Percentiles rank a stretch among this genome's conserved stretches.
Evolutionary conservation across 2,888 invertebrate species (phyloP).

Genomic region (Odontocolon sp.): DNA sequence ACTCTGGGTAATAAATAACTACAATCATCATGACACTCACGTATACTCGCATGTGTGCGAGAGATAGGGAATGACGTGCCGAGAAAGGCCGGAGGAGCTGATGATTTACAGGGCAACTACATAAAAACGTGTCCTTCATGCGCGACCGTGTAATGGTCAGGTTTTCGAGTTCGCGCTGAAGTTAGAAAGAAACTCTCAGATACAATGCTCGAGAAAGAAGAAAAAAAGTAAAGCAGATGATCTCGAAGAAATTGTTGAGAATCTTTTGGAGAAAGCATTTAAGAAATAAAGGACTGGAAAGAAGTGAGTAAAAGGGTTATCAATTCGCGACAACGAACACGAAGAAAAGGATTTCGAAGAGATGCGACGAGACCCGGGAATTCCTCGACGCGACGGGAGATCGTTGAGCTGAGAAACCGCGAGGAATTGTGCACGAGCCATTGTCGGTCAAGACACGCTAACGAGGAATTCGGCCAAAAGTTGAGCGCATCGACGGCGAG

Average conservation of each 20-base stretch:
- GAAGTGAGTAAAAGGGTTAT: conserved; percentile 16
- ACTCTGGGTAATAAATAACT: conserved; percentile 51
- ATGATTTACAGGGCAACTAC: conserved; percentile 41
- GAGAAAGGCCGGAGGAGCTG: conserved; percentile 48
- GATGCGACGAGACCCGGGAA: conserved; percentile 25
- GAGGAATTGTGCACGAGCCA: conserved; percentile 1
- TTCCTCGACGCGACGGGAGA: conserved; percentile 44
- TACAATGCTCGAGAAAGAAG: conserved; percentile 12
- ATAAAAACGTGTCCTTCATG: conserved; percentile 42
- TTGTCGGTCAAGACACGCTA: conserved; percentile 22
- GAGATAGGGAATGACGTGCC: conserved; percentile 12
- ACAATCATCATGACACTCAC: conserved; percentile 52
- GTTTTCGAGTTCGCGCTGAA: conserved; percentile 39
- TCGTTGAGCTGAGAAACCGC: neutral
- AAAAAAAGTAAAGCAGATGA: conserved; percentile 5
- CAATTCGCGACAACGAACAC: conserved; percentile 19
- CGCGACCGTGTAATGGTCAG: conserved; percentile 25
- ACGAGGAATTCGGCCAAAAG: conserved; percentile 57
- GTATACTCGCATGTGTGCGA: conserved; percentile 26
- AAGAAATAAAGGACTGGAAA: neutral
- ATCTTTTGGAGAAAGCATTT: conserved; percentile 27
- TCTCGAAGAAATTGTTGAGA: conserved; percentile 30
- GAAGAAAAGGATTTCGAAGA: neutral
- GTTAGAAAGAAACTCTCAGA: conserved; percentile 2
- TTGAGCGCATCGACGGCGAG: conserved; percentile 5